Conservation (phyloP, 2,888 invertebrate species). For the Schrankia costaestrigalis region DNA sequence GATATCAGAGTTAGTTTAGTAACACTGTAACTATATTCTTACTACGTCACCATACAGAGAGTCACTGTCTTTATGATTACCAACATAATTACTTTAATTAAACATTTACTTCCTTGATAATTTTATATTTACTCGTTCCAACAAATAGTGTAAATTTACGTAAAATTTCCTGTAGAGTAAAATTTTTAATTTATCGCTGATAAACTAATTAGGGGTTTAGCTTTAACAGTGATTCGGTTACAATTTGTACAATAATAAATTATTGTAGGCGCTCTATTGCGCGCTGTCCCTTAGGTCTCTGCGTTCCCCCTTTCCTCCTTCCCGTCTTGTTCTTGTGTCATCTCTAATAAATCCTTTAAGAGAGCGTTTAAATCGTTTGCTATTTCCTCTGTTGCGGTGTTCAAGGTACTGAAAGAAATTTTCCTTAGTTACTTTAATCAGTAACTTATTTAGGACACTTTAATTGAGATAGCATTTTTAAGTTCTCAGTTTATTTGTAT, state of each 20-base stretch:
- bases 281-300: slow-evolving; percentile 29
- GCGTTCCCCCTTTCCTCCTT: slow-evolving; percentile 26
- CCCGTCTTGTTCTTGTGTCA: slow-evolving; percentile 36
- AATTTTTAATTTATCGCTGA: slow-evolving; percentile 33
- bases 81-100: slow-evolving; percentile 2
- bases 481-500: slow-evolving; percentile 10
- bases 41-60: no score
- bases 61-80: no score
- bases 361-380: slow-evolving; percentile 35
- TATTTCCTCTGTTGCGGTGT: slow-evolving; percentile 31
- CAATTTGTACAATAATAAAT: slow-evolving; percentile 46
- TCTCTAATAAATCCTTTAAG: slow-evolving; percentile 38
- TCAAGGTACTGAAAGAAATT: slow-evolving; percentile 24
- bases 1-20: no score
- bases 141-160: slow-evolving; percentile 4
- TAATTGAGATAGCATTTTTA: slow-evolving; percentile 30
- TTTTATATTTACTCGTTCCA: slow-evolving; percentile 3
- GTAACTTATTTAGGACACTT: slow-evolving; percentile 18
- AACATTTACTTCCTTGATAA: slow-evolving; percentile 3
- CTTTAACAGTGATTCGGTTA: slow-evolving; percentile 36
- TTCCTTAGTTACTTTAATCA: slow-evolving; percentile 20
- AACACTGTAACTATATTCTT: no score
- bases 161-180: slow-evolving; percentile 13
- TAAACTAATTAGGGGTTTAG: slow-evolving; percentile 38
- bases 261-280: slow-evolving; percentile 31